Evolutionary conservation across 2,797 vertebrate species (phyloP), one percentile per base, ranked within the genome.

Genomic region (Sebastes minor): DNA sequence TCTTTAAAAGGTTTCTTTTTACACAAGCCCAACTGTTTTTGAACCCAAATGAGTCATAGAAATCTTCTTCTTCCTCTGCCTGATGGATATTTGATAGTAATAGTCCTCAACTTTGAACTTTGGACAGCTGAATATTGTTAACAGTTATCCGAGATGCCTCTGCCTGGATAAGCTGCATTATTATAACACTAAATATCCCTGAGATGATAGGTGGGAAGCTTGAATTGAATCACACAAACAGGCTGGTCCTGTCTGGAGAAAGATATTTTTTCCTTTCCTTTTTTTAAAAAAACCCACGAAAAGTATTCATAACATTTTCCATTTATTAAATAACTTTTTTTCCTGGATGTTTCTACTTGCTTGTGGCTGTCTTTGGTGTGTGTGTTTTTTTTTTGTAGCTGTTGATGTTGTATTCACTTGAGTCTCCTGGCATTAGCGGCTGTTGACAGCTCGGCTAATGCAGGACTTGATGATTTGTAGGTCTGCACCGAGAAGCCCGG

Each of bases 401-500:
- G 72, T 85, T 73, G 74, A 68, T 77, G 55, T 81, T 75, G 78
- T 87, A 72, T 88, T 81, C 76, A 75, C 86, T 78, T 20, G 70
- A 86, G 90, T 93, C 85, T 81, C 87, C 78, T 86, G 87, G 82
- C 85, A 65, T 94, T 84, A 81, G 80, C 68, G n/a, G 88, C 90
- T 88, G 91, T 85, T 92, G 90, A 90, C 93, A 91, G 91, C 91
- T 84, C 66, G 6, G 81, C 86, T 94, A 91, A 93, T 91, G 86
- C 92, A 92, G 76, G 89, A 93, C 90, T 83, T 88, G 86, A 79
- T 91, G 92, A 94, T 93, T 94, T 92, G 90, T 92, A 74, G 89
- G 84, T 90, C 91, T 93, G 92, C 85, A 85, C 89, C 82, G 59
- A 88, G 81, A 84, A 88, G 86, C 86, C 76, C 80, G 3, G 82